These are phyloP conservation scores for Axinella damicornis DNA, from an alignment of 37 sponge, comb jelly and placozoan species.

Conservation along the genomic window DNA sequence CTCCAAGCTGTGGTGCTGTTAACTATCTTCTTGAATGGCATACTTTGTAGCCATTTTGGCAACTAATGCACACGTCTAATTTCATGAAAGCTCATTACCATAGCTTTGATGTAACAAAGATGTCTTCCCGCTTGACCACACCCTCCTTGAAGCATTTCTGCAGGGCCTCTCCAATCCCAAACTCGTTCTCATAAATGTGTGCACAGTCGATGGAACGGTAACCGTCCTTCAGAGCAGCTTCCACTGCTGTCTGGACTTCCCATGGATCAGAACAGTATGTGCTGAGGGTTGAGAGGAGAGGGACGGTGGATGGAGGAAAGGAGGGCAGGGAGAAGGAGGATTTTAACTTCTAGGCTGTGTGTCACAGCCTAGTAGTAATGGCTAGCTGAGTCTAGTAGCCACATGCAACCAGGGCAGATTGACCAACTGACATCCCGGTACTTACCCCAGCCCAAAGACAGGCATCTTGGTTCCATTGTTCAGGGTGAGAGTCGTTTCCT, in stretches of 20 bases:
- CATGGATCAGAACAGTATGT: constrained; percentile 82
- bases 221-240: constrained; percentile 75
- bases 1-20: too few species aligned
- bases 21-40: too few species aligned
- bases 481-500: constrained; percentile 52
- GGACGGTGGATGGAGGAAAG: too few species aligned
- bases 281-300: constrained; percentile 9
- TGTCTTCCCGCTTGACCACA: constrained; percentile 85
- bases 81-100: too few species aligned
- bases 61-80: too few species aligned
- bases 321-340: too few species aligned
- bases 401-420: too few species aligned
- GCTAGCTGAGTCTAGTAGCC: too few species aligned
- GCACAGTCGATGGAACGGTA: constrained; percentile 93
- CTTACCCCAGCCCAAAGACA: constrained; percentile 79
- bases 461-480: constrained; percentile 79
- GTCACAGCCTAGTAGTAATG: too few species aligned
- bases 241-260: constrained; percentile 79
- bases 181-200: constrained; percentile 87
- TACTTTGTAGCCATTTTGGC: too few species aligned
- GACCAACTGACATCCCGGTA: too few species aligned
- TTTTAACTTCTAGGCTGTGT: too few species aligned
- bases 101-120: constrained; percentile 91
- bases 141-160: constrained; percentile 85
- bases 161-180: constrained; percentile 85